Evolutionary conservation across 2,797 vertebrate genomes (phyloP), one percentile per base, ranked within the genome.

Genomic region (Serranus cabrilla): DNA sequence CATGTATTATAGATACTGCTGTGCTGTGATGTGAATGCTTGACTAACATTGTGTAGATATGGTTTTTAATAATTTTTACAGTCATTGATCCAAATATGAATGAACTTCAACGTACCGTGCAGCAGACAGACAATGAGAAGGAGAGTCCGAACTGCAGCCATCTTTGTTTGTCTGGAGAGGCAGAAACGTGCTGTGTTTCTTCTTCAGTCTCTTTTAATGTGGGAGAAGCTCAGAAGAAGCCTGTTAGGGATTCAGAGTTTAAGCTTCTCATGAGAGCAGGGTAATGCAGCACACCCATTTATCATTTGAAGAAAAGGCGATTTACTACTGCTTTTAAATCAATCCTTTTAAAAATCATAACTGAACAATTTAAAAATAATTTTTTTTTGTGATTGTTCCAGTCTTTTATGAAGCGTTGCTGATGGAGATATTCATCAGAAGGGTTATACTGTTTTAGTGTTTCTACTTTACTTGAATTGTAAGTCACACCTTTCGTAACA

Each of bases 41-140:
- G 0, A 51, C 47, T 27, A 18, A 40, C 23, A 21, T 31, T 20
- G 12, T 1, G 2, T 6, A 27, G 39, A 14, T 23, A 1, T 3
- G 31, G 17, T 43, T 54, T n/a, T n/a, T 25, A 17, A 21, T 27
- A 3, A 2, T 13, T 1, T 51, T 67, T 12, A 3, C 21, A 34
- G 14, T 23, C 5, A n/a, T 25, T 57, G 2, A 13, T 20, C 20
- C 31, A 23, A 52, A 21, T 20, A 6, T 58, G 11, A 37, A 17
- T 54, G 3, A 34, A 46, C 1, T 3, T 7, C 7, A 39, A 56
- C 78, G 68, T 52, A 87, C 85, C 69, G 42, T 43, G 65, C 34
- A 76, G 69, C 56, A 87, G 47, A 31, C 58, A 80, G 39, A 25
- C 47, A 45, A 25, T 40, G 13, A 79, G 43, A 31, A 68, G 56